These are phyloP conservation scores for Aleiodes sp. DNA, from an alignment of 1,140 invertebrate species.

Conservation along the genomic window DNA sequence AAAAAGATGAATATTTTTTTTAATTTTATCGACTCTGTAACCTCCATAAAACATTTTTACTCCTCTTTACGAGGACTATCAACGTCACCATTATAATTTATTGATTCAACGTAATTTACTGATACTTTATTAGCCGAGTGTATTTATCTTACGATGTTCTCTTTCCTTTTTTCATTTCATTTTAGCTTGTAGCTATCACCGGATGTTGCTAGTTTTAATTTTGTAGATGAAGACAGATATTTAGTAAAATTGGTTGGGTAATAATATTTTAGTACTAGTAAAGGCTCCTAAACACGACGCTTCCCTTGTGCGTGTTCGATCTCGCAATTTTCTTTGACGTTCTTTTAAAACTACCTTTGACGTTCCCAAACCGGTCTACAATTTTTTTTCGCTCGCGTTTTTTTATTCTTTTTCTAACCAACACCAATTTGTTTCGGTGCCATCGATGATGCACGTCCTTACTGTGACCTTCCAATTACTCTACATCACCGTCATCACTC, in stretches of 20 bases:
- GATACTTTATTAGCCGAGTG: slow-evolving; percentile 7
- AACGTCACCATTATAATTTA: slow-evolving; percentile 14
- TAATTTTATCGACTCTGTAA: slow-evolving; percentile 9
- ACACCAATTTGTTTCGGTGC: not conserved
- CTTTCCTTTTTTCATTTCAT: not conserved
- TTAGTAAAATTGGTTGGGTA: not conserved
- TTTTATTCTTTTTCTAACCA: not conserved
- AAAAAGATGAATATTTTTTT: slow-evolving; percentile 24
- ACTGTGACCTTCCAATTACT: not conserved
- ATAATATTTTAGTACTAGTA: not conserved
- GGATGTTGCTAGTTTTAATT: slow-evolving; percentile 3
- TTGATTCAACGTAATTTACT: slow-evolving; percentile 10
- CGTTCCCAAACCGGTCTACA: not conserved
- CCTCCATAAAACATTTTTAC: slow-evolving; percentile 9
- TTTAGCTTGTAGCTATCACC: not conserved
- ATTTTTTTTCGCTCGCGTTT: not conserved
- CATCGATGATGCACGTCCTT: not conserved
- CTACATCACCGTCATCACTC: not conserved
- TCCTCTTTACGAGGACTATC: not conserved
- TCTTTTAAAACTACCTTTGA: too few relatives aligned
- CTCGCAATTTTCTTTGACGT: not conserved
- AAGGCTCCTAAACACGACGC: not conserved
- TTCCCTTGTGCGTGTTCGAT: not conserved
- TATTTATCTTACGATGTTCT: not conserved
- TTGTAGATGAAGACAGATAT: not conserved